Evolutionary conservation across 2,113 vertebrate genomes (phyloP).

Genomic region (Bujurquina vittata): DNA sequence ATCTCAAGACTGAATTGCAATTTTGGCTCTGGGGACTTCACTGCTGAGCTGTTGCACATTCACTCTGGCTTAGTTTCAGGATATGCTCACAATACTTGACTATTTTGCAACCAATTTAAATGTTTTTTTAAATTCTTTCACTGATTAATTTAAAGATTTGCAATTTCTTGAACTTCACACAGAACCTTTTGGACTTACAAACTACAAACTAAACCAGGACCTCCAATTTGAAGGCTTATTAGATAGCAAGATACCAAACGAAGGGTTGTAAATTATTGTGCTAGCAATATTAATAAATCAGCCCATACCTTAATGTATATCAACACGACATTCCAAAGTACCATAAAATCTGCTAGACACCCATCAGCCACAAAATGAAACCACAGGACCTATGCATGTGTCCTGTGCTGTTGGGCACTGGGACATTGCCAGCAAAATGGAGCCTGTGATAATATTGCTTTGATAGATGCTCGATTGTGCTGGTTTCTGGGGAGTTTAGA

Average conservation of each 20-base stretch:
- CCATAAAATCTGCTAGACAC: not conserved
- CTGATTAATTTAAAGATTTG: not conserved
- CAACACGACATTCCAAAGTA: not conserved
- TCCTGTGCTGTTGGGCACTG: not conserved
- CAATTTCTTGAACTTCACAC: not conserved
- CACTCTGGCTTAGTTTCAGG: slow-evolving; percentile 12
- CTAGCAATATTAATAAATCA: not conserved
- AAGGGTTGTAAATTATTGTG: not conserved
- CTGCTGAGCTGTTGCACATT: slow-evolving; percentile 20
- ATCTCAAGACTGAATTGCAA: slow-evolving; percentile 25
- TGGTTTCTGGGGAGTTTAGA: not conserved
- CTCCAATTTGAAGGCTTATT: not conserved
- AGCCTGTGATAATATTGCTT: not conserved
- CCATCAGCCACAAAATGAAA: not conserved
- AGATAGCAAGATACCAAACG: not conserved
- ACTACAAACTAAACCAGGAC: not conserved
- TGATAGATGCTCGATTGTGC: not conserved
- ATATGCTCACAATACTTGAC: not conserved
- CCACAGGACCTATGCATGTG: not conserved
- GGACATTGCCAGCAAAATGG: not conserved
- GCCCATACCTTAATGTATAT: not conserved
- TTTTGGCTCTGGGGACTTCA: not conserved
- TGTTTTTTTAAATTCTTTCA: not conserved
- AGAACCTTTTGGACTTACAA: not conserved
- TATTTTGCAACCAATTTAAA: slow-evolving; percentile 38